These are phyloP conservation scores for Euura lappo DNA, from an alignment of 1,140 invertebrate genomes.

Conservation along the genomic window DNA sequence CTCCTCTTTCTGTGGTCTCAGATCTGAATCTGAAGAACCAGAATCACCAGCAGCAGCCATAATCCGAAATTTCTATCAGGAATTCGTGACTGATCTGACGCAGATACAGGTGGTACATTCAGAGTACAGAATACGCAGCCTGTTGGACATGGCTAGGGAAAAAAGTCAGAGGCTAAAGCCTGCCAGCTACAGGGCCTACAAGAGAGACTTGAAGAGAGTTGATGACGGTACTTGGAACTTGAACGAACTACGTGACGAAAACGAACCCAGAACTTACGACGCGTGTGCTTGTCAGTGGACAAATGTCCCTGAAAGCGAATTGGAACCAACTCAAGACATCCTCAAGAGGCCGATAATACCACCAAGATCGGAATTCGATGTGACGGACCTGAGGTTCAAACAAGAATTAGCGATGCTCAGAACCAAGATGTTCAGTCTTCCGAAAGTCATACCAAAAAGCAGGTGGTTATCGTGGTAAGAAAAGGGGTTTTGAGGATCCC, in stretches of 20 bases:
- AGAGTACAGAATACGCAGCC: not conserved
- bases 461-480: constrained; percentile 17
- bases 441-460: not conserved
- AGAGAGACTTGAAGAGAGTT: not conserved
- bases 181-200: not conserved
- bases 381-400: constrained; percentile 28
- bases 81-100: not conserved
- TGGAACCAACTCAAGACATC: constrained; percentile 22
- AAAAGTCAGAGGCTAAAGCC: not conserved
- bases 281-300: constrained; percentile 20
- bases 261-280: not conserved
- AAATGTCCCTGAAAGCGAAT: constrained; percentile 13
- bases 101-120: not conserved
- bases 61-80: not conserved
- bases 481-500: not conserved
- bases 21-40: not conserved
- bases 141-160: not conserved
- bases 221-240: not conserved
- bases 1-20: not conserved
- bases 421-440: constrained; percentile 20
- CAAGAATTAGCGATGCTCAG: constrained; percentile 26
- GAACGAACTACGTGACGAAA: not conserved
- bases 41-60: not conserved
- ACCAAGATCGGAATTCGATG: constrained; percentile 21
- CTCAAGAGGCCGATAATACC: constrained; percentile 2